Evolutionary conservation across 2,797 vertebrate species (phyloP).

Genomic region (Bryconaethiops microstoma): DNA sequence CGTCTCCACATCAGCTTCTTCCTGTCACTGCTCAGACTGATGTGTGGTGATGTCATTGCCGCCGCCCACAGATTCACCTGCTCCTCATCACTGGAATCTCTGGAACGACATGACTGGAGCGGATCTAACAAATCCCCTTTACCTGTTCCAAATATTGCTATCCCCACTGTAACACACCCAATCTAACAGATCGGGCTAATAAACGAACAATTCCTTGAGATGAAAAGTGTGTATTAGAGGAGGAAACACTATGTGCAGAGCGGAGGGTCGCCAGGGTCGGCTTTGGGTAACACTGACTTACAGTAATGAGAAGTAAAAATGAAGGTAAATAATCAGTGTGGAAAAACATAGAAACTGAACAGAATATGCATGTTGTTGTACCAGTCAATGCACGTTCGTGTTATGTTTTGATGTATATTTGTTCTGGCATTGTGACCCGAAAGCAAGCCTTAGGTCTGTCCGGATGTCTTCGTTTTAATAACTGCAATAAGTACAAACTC

Average conservation of each 20-base stretch:
- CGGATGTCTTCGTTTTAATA: not conserved
- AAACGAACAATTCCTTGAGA: no score
- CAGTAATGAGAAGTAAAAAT: no score
- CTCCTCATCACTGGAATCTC: conserved; percentile 84
- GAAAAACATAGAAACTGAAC: no score
- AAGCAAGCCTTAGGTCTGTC: not conserved
- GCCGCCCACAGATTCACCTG: conserved; percentile 58
- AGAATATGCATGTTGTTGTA: no score
- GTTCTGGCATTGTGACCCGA: not conserved
- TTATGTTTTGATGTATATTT: not conserved
- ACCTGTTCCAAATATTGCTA: not conserved
- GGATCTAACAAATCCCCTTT: not conserved
- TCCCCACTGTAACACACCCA: not conserved
- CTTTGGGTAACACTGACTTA: no score
- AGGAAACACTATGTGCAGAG: not conserved
- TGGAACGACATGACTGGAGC: conserved; percentile 55
- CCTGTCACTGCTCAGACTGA: conserved; percentile 25
- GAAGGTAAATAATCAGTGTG: no score
- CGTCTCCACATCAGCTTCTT: conserved; percentile 44
- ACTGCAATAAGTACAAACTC: conserved; percentile 52
- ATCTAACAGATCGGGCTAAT: not conserved
- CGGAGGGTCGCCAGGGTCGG: not conserved
- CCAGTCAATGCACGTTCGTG: no score
- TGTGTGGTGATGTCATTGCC: not conserved
- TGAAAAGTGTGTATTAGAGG: not conserved